phyloP scores from a whole-genome alignment of 2,113 vertebrate species.

The Riparia riparia region DNA sequence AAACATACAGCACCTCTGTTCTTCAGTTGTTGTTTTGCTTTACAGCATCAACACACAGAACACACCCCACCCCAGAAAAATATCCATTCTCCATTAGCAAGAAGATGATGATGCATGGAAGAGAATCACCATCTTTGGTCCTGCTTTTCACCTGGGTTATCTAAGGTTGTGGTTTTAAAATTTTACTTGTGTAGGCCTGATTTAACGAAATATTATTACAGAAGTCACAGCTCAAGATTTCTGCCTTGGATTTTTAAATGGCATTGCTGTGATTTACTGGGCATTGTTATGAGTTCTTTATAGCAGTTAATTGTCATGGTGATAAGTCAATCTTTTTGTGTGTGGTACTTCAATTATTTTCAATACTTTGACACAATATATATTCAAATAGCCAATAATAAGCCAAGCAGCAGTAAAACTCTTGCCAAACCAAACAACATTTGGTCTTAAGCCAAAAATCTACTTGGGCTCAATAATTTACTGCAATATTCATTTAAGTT shows the following conservation, averaged over 20 bases:
- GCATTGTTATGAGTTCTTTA: background rate
- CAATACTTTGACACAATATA: background rate
- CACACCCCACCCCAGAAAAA: background rate
- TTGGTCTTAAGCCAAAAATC: background rate
- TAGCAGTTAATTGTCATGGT: background rate
- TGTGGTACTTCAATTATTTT: background rate
- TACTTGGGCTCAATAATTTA: background rate
- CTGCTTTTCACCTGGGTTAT: background rate
- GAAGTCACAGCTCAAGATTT: background rate
- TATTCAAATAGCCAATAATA: slow-evolving; percentile 15
- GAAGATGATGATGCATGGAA: background rate
- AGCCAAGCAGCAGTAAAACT: background rate
- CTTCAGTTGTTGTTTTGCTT: background rate
- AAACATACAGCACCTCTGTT: background rate
- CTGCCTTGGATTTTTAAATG: background rate
- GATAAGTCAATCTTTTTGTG: background rate
- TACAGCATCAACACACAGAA: background rate
- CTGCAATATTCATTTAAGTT: background rate
- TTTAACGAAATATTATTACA: background rate
- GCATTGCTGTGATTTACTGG: background rate
- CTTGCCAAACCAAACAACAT: slow-evolving; percentile 32
- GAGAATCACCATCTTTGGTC: background rate
- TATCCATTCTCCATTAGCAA: background rate
- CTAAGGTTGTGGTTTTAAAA: background rate
- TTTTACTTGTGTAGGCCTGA: background rate